These are phyloP conservation scores for Peromyscus melanophrys DNA, from an alignment of 2,797 vertebrate species.

Conservation along the genomic window DNA sequence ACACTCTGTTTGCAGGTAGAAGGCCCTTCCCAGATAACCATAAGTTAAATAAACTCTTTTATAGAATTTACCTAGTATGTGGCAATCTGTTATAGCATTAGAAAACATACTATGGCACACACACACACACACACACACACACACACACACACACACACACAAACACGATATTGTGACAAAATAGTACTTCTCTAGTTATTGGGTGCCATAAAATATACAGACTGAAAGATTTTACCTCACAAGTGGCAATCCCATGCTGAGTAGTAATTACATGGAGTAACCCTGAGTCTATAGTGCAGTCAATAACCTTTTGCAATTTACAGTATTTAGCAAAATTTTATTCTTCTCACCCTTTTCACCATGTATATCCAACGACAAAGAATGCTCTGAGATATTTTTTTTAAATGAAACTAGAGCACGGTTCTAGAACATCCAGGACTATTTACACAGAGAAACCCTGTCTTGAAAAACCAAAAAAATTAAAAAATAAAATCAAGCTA, in stretches of 20 bases:
- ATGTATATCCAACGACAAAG: neutral
- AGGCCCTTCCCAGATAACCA: neutral
- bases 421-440: neutral
- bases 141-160: neutral
- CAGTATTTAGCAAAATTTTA: neutral
- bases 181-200: neutral
- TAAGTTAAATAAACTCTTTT: neutral
- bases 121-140: neutral
- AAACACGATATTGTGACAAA: neutral
- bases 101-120: neutral
- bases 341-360: neutral
- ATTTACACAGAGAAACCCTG: neutral
- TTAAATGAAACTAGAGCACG: neutral
- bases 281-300: too few species aligned
- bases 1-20: neutral
- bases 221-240: neutral
- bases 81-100: neutral
- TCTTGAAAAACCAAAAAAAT: too few species aligned
- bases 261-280: accelerated
- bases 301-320: neutral
- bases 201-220: neutral
- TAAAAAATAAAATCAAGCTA: neutral
- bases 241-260: neutral
- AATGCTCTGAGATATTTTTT: neutral
- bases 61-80: neutral